phyloP scores from a whole-genome alignment of 2,888 invertebrate genomes.

The Pemphredon lugubris region DNA sequence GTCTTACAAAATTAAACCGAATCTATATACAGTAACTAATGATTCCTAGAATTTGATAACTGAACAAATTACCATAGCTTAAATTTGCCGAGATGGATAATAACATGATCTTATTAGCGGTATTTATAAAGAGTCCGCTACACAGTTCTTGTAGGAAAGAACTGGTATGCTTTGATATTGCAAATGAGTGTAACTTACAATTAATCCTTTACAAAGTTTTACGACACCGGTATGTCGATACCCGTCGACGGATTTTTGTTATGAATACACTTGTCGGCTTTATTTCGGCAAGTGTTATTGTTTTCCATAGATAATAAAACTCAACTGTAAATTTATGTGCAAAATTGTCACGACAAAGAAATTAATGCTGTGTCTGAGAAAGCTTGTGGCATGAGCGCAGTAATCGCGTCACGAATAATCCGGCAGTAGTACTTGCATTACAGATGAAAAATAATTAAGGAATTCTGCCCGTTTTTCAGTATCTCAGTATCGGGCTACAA shows the following conservation, averaged over 20 bases:
- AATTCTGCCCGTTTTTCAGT: conserved; percentile 23
- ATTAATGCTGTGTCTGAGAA: conserved; percentile 66
- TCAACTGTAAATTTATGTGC: conserved; percentile 24
- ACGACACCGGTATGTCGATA: too few species aligned
- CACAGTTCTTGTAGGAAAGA: conserved; percentile 33
- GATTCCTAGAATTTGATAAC: conserved; percentile 38
- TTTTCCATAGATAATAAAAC: too few species aligned
- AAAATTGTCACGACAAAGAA: conserved; percentile 26
- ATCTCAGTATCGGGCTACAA: conserved; percentile 23
- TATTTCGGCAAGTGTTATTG: too few species aligned
- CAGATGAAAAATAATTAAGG: conserved; percentile 24
- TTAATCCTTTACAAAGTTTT: too few species aligned
- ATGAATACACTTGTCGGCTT: conserved; percentile 5
- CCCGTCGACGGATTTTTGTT: conserved; percentile 1
- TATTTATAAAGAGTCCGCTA: conserved; percentile 50
- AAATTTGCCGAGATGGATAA: conserved; percentile 29
- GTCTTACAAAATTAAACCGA: conserved; percentile 51
- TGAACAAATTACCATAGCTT: conserved; percentile 35
- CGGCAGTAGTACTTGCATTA: conserved; percentile 21
- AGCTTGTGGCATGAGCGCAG: conserved; percentile 50
- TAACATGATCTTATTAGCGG: conserved; percentile 31
- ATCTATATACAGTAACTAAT: conserved; percentile 56
- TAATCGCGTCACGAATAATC: conserved; percentile 21
- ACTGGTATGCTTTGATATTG: too few species aligned
- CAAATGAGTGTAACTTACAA: too few species aligned